Evolutionary conservation across 2,888 invertebrate species (phyloP).

Genomic region (Cerastoderma edule): DNA sequence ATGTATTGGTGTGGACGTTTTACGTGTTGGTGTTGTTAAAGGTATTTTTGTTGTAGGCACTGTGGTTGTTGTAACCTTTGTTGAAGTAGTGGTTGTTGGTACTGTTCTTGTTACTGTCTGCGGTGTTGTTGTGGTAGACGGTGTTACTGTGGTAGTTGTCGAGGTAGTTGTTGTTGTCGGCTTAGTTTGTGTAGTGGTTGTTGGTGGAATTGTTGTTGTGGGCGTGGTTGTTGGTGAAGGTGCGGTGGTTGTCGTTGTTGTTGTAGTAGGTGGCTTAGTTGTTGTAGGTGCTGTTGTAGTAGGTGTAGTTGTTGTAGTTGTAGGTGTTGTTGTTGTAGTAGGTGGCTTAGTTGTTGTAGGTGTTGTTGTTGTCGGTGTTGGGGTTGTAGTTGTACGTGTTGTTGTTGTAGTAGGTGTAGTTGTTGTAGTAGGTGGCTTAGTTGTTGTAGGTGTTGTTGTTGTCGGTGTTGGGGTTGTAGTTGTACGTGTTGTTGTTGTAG

Average conservation of each 20-base stretch:
- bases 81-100: neutral
- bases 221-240: neutral
- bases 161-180: neutral
- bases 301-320: neutral
- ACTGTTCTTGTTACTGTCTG: neutral
- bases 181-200: neutral
- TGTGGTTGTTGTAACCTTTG: neutral
- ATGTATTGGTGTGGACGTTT: neutral
- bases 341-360: neutral
- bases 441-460: conserved; percentile 3
- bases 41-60: neutral
- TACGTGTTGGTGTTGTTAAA: neutral
- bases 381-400: neutral
- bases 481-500: neutral
- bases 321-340: neutral
- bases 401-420: neutral
- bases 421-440: neutral
- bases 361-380: neutral
- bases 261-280: neutral
- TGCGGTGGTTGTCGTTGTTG: neutral
- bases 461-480: neutral
- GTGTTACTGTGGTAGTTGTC: neutral
- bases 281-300: neutral
- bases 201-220: neutral
- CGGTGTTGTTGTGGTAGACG: neutral